Evolutionary conservation across 2,888 invertebrate species (phyloP), one percentile per base, ranked within the genome.

Genomic region (Luperina nickerlii): DNA sequence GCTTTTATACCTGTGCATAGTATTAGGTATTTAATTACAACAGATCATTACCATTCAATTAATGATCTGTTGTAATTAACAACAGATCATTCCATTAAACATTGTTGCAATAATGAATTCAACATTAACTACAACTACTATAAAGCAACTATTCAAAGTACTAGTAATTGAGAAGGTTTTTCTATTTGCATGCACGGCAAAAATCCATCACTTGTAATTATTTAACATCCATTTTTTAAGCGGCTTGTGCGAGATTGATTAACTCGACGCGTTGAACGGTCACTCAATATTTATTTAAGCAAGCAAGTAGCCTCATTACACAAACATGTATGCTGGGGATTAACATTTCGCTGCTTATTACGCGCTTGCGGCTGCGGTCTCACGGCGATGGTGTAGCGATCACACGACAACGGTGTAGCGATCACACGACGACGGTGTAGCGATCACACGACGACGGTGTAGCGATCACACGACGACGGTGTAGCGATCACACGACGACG

Each of bases 251-350:
- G 72, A 83, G 84, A 89, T 89, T 87, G 89, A 89, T 90, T 84
- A 83, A 78, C 79, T 84, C 38, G 72, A 70, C 86, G 74, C 80
- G 79, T 88, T 85, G 85, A 87, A 71, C 77, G 89, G 90, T 89
- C 89, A 90, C 84, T 90, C 90, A 87, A 87, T 90, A 89, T 89
- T 89, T 90, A 90, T 88, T 82, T 85, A 89, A 88, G 82, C 85
- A 72, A 78, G 78, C 85, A 85, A 89, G 88, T 83, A 87, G 83
- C 72, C 87, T 90, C 90, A 90, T 90, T 90, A 88, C 87, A 84
- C 86, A 90, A 86, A 90, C 90, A 90, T 90, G 83, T 90, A 90
- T 90, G 87, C 90, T 65, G 77, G 63, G 84, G 88, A 90, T 89
- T 89, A 89, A 86, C 90, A 89, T 90, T 90, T 78, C 79, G 86